A percentile compares a stretch with the other conserved stretches of the same genome.
These are phyloP conservation scores for Solen grandis DNA, from an alignment of 1,140 invertebrate species.

Conservation along the genomic window DNA sequence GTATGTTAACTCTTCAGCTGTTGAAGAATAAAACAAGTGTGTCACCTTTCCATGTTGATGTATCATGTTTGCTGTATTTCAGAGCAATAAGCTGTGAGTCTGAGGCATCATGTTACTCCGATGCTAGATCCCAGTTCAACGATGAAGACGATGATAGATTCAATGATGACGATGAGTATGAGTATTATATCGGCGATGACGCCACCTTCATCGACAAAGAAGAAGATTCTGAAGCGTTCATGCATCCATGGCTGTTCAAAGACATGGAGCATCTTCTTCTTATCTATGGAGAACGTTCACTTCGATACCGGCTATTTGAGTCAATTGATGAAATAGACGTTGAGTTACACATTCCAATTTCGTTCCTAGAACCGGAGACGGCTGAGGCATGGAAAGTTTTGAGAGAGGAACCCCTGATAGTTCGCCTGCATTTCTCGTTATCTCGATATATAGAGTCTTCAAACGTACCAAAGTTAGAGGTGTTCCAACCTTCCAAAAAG, in stretches of 20 bases:
- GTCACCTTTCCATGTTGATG: no score
- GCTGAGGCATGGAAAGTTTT: constrained; percentile 69
- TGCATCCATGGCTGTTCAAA: constrained; percentile 48
- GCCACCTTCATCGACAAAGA: not conserved
- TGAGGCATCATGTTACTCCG: constrained; percentile 6
- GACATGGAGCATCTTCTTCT: constrained; percentile 61
- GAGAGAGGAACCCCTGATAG: constrained; percentile 63
- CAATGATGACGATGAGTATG: constrained; percentile 2
- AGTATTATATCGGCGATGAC: constrained; percentile 2
- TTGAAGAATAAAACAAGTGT: no score
- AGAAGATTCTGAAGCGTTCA: constrained; percentile 25
- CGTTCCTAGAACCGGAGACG: constrained; percentile 64
- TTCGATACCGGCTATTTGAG: constrained; percentile 66
- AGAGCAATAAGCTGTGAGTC: constrained; percentile 37
- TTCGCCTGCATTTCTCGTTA: constrained; percentile 67
- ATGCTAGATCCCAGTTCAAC: constrained; percentile 22
- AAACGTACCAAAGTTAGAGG: constrained; percentile 67
- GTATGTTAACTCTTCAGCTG: no score
- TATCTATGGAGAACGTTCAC: constrained; percentile 53
- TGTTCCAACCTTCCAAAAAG: constrained; percentile 69
- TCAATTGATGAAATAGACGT: constrained; percentile 72
- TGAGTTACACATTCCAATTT: constrained; percentile 62
- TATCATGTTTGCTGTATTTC: no score
- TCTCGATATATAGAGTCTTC: constrained; percentile 62
- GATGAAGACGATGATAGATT: constrained; percentile 39